A percentile compares a stretch with the other conserved stretches of the same genome.
phyloP scores from a whole-genome alignment of 2,113 vertebrate genomes.

The Ranitomeya imitator region DNA sequence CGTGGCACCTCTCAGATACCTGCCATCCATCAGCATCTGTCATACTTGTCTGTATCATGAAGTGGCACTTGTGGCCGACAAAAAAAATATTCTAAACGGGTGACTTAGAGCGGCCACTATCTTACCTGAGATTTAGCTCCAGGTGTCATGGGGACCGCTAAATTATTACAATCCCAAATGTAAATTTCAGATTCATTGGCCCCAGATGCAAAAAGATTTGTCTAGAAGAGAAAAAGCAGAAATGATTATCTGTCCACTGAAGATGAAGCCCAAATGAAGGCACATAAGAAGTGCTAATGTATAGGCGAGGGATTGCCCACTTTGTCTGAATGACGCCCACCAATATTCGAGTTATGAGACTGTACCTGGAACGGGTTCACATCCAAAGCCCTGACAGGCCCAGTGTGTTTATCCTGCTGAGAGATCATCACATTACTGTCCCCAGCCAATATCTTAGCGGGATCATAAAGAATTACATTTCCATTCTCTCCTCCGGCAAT shows the following conservation, averaged over 20 bases:
- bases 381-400: constrained; percentile 91
- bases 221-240: constrained; percentile 70
- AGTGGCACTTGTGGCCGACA: too few relatives aligned
- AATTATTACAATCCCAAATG: constrained; percentile 97
- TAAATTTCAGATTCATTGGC: constrained; percentile 98
- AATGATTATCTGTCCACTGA: background rate
- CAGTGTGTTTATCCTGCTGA: constrained; percentile 87
- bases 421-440: constrained; percentile 84
- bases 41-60: too few relatives aligned
- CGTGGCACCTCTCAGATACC: too few relatives aligned
- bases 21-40: too few relatives aligned
- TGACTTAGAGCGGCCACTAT: background rate
- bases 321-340: background rate
- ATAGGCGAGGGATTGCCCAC: background rate
- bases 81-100: too few relatives aligned
- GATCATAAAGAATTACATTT: constrained; percentile 90
- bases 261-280: background rate
- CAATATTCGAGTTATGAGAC: constrained; percentile 44
- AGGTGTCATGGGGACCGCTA: constrained; percentile 93
- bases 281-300: too few relatives aligned
- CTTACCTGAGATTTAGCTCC: constrained; percentile 93
- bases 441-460: constrained; percentile 86
- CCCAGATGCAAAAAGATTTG: constrained; percentile 91
- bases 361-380: constrained; percentile 92
- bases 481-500: constrained; percentile 95